Percentiles rank a stretch among this genome's conserved stretches.
Evolutionary conservation across 2,113 vertebrate genomes (phyloP).

Genomic region (Ictalurus punctatus): DNA sequence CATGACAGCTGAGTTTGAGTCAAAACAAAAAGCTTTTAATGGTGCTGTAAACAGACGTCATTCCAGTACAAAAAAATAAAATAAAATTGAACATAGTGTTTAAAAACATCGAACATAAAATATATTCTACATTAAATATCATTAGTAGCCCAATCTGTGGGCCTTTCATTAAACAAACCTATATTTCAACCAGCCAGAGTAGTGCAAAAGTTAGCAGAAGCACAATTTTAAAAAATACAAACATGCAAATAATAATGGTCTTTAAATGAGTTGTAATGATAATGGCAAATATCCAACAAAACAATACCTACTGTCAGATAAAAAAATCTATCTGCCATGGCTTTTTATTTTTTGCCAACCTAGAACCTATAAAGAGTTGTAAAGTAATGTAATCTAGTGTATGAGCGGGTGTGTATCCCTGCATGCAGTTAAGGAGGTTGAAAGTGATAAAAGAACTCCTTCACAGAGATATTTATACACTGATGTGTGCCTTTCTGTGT

Average conservation of each 20-base stretch:
- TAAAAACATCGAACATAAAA: conserved; percentile 48
- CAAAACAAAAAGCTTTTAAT: conserved; percentile 64
- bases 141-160: conserved; percentile 11
- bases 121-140: conserved; percentile 31
- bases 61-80: conserved; percentile 45
- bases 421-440: conserved; percentile 39
- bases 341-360: conserved; percentile 3
- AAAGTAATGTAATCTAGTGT: background rate
- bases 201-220: conserved; percentile 20
- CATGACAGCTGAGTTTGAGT: conserved; percentile 9
- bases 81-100: conserved; percentile 15
- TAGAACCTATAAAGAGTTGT: background rate
- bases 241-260: conserved; percentile 40
- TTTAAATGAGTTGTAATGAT: background rate
- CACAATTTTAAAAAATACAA: conserved; percentile 23
- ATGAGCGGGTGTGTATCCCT: conserved; percentile 42
- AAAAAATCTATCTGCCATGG: background rate
- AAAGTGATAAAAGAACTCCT: conserved; percentile 23
- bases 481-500: background rate
- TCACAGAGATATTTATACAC: conserved; percentile 15
- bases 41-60: conserved; percentile 61
- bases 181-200: conserved; percentile 40
- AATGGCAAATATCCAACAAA: conserved; percentile 21
- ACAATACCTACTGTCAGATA: background rate
- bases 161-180: conserved; percentile 36